A percentile compares a stretch with the other conserved stretches of the same genome.
Conservation (phyloP, 2,797 vertebrate genomes). For the Lophius americanus region DNA sequence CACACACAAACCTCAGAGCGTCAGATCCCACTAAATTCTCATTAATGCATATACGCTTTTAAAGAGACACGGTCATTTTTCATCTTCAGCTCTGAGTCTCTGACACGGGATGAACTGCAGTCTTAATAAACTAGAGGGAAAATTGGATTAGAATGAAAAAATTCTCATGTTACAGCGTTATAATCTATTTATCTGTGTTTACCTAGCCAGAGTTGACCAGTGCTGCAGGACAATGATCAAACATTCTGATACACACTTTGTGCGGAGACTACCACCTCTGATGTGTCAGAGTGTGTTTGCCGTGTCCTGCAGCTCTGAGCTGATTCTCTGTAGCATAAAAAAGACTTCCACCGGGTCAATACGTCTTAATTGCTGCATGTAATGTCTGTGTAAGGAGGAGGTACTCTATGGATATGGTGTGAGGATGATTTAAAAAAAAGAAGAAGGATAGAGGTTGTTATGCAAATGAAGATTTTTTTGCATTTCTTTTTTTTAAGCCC, state of each 20-base stretch:
- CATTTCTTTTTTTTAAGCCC: background rate
- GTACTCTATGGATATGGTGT: background rate
- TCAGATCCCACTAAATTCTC: conserved; percentile 28
- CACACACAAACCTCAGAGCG: conserved; percentile 21
- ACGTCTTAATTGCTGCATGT: conserved; percentile 3
- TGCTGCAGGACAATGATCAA: background rate
- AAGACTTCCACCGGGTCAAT: too few species aligned
- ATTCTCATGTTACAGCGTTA: background rate
- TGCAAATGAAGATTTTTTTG: conserved; percentile 4
- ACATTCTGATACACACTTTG: background rate
- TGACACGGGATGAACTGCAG: conserved; percentile 11
- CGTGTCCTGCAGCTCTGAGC: too few species aligned
- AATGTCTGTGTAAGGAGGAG: background rate
- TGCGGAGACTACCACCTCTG: background rate
- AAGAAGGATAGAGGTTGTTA: too few species aligned
- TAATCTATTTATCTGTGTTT: background rate
- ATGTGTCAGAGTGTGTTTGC: background rate
- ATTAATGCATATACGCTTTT: conserved; percentile 30
- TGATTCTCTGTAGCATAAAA: too few species aligned
- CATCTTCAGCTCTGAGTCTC: conserved; percentile 38
- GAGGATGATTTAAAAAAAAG: background rate
- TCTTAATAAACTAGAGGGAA: background rate
- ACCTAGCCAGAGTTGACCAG: background rate
- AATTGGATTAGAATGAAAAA: background rate
- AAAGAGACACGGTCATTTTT: conserved; percentile 32